These are phyloP conservation scores for Byasa hedistus DNA, from an alignment of 2,888 invertebrate genomes.

Conservation along the genomic window DNA sequence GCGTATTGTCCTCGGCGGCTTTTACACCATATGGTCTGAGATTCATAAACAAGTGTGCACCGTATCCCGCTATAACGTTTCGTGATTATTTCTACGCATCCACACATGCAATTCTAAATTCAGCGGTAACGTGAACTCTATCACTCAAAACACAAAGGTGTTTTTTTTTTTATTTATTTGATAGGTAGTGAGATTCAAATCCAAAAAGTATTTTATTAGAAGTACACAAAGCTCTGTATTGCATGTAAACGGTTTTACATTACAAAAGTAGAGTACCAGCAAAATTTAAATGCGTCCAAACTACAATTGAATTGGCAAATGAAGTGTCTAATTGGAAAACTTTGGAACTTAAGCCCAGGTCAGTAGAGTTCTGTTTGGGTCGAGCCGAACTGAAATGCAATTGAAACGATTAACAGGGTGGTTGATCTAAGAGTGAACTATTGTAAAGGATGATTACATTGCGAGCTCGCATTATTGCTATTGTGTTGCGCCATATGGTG, in stretches of 20 bases:
- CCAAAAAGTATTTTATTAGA: constrained; percentile 37
- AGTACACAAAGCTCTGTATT: constrained; percentile 38
- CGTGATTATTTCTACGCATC: constrained; percentile 55
- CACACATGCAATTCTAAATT: not conserved
- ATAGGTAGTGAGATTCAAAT: not conserved
- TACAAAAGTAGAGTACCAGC: constrained; percentile 49
- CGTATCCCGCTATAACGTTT: constrained; percentile 64
- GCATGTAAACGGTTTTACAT: constrained; percentile 26
- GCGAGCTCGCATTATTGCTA: constrained; percentile 40
- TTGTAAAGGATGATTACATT: constrained; percentile 70
- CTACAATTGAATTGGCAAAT: constrained; percentile 59
- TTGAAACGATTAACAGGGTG: constrained; percentile 72
- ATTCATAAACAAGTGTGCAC: constrained; percentile 75
- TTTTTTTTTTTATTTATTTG: constrained; percentile 16
- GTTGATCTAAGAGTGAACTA: constrained; percentile 66
- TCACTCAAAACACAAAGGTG: constrained; percentile 34
- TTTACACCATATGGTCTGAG: constrained; percentile 78
- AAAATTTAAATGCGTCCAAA: constrained; percentile 58
- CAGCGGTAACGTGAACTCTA: constrained; percentile 40
- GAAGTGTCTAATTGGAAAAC: constrained; percentile 32
- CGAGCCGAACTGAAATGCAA: constrained; percentile 42
- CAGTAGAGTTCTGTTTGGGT: constrained; percentile 42
- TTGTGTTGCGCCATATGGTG: constrained; percentile 64
- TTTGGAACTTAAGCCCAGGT: constrained; percentile 22
- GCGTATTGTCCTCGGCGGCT: constrained; percentile 73